phyloP scores from a whole-genome alignment of 1,140 invertebrate genomes.

The Pseudomyrmex dendroicus region DNA sequence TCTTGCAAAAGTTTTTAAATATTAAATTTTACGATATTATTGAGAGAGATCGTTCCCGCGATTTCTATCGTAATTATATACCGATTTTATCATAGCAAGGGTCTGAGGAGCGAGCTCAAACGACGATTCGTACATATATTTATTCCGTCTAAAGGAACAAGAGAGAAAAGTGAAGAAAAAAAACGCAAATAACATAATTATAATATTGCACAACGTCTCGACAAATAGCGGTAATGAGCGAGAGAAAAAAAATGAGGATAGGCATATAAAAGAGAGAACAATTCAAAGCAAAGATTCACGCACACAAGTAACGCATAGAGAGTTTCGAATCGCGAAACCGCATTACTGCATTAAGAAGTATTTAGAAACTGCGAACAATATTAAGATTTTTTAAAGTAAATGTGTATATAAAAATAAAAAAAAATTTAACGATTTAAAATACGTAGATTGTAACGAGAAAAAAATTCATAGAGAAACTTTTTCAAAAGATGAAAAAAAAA shows the following conservation, averaged over 20 bases:
- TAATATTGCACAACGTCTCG: conserved; percentile 56
- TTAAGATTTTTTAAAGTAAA: conserved; percentile 64
- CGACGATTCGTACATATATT: conserved; percentile 68
- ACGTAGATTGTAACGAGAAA: conserved; percentile 44
- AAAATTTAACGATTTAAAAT: conserved; percentile 67
- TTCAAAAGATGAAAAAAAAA: conserved; percentile 2
- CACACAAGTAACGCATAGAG: background rate
- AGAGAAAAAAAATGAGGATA: conserved; percentile 3
- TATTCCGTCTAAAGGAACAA: conserved; percentile 70
- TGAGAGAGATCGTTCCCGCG: no score
- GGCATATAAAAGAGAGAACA: background rate
- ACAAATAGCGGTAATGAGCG: conserved; percentile 35
- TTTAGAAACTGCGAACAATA: conserved; percentile 64
- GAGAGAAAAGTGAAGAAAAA: conserved; percentile 54
- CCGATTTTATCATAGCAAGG: conserved; percentile 40
- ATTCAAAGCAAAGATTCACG: conserved; percentile 4
- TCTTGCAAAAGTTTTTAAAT: conserved; percentile 47
- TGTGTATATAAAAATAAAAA: conserved; percentile 61
- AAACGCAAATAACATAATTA: conserved; percentile 52
- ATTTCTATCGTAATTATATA: no score
- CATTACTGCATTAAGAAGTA: conserved; percentile 45
- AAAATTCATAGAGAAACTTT: conserved; percentile 42
- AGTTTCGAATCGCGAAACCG: conserved; percentile 32
- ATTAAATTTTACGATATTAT: background rate
- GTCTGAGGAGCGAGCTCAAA: conserved; percentile 35